These are phyloP conservation scores for Pelusios castaneus DNA, from an alignment of 2,113 vertebrate genomes.

Conservation along the genomic window DNA sequence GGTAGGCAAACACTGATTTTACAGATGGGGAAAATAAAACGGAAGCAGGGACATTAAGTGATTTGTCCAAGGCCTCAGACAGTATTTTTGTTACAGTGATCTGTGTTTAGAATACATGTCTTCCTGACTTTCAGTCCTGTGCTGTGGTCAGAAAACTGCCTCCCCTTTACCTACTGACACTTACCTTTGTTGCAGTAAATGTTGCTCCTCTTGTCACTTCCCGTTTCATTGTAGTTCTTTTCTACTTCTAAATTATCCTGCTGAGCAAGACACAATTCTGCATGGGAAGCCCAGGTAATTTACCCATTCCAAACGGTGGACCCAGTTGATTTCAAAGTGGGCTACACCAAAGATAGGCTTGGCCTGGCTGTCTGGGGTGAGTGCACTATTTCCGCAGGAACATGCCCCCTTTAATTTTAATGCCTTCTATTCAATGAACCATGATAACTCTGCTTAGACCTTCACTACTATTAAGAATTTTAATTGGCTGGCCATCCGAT, in stretches of 20 bases:
- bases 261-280: not conserved
- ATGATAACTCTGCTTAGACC: not conserved
- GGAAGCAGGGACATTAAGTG: not conserved
- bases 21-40: not conserved
- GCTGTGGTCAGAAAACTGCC: not conserved
- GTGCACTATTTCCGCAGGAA: not conserved
- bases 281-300: not conserved
- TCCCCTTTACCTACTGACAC: not conserved
- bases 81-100: accelerated
- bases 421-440: not conserved
- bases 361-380: not conserved
- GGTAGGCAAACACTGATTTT: not conserved
- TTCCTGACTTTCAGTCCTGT: not conserved
- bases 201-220: not conserved
- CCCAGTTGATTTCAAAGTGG: not conserved
- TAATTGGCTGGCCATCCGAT: not conserved
- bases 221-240: accelerated
- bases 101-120: not conserved
- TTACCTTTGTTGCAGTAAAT: not conserved
- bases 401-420: not conserved
- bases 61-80: not conserved
- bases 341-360: not conserved
- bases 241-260: not conserved
- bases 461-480: not conserved
- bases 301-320: not conserved